A percentile compares a stretch with the other conserved stretches of the same genome.
These are phyloP conservation scores for Corydoras maculifer DNA, from an alignment of 2,113 vertebrate genomes.

Conservation along the genomic window DNA sequence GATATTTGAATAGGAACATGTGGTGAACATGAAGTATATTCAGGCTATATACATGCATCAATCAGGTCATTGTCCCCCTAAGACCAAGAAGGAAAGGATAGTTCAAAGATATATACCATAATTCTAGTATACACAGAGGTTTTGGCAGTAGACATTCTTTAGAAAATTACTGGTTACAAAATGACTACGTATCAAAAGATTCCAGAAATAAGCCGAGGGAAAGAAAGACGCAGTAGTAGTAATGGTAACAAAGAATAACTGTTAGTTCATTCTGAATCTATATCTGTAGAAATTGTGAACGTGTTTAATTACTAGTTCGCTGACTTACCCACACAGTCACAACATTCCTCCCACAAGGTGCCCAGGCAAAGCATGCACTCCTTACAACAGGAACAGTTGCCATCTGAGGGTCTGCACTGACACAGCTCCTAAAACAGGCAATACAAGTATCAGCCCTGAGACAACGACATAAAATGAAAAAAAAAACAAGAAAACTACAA, in stretches of 20 bases:
- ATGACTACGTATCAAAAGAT: background rate
- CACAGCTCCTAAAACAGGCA: constrained; percentile 82
- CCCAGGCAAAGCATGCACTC: constrained; percentile 97
- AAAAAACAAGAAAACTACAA: background rate
- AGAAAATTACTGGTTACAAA: constrained; percentile 10
- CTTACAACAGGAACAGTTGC: constrained; percentile 96
- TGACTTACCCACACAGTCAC: constrained; percentile 92
- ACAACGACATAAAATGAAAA: background rate
- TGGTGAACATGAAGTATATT: too few species aligned
- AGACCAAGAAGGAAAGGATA: background rate
- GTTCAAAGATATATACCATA: background rate
- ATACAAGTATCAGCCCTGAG: background rate
- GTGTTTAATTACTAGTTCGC: too few species aligned
- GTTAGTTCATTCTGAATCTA: too few species aligned
- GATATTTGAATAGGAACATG: too few species aligned
- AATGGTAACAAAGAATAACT: background rate
- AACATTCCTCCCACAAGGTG: constrained; percentile 96
- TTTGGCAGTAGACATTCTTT: constrained; percentile 3
- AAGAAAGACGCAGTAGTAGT: background rate
- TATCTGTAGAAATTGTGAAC: too few species aligned
- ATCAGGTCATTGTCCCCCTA: too few species aligned
- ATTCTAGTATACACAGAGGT: background rate
- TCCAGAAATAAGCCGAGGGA: background rate
- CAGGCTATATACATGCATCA: background rate
- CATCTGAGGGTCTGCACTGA: constrained; percentile 90